Percentiles rank a stretch among this genome's conserved stretches.
Conservation (phyloP, 2,113 vertebrate genomes). For the Centropus bengalensis region DNA sequence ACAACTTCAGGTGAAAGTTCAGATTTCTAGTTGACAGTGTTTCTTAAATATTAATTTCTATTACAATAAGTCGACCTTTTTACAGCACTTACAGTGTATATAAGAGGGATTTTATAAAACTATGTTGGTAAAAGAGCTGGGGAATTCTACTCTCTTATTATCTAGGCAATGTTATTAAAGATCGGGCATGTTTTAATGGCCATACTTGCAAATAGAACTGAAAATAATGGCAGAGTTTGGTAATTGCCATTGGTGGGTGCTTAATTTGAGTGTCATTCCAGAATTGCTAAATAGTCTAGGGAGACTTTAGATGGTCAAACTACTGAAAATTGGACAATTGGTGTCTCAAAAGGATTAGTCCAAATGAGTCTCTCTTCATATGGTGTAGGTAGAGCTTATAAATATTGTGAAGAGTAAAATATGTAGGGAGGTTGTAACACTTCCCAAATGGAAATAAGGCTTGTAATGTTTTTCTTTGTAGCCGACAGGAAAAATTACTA, state of each 20-base stretch:
- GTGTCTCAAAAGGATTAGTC: neutral
- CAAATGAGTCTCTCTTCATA: neutral
- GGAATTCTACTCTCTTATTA: neutral
- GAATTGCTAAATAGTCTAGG: neutral
- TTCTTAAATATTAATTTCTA: conserved; percentile 30
- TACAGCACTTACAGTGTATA: neutral
- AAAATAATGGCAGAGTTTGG: neutral
- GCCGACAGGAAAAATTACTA: conserved; percentile 21
- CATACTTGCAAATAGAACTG: conserved; percentile 14
- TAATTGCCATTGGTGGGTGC: neutral
- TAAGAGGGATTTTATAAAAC: neutral
- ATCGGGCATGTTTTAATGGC: neutral
- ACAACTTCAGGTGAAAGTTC: conserved; percentile 42
- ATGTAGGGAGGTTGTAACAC: neutral
- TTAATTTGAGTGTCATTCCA: neutral
- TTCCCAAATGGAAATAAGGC: neutral
- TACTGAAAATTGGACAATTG: neutral
- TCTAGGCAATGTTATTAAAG: neutral
- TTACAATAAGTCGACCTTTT: neutral
- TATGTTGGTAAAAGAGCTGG: neutral
- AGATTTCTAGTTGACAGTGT: neutral
- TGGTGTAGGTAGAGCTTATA: neutral
- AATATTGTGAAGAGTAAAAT: neutral
- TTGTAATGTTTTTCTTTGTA: neutral
- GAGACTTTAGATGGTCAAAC: neutral